A percentile compares a stretch with the other conserved stretches of the same genome.
Conservation (phyloP, 53 echinoderm and acorn worm genomes). For the Antedon mediterranea region DNA sequence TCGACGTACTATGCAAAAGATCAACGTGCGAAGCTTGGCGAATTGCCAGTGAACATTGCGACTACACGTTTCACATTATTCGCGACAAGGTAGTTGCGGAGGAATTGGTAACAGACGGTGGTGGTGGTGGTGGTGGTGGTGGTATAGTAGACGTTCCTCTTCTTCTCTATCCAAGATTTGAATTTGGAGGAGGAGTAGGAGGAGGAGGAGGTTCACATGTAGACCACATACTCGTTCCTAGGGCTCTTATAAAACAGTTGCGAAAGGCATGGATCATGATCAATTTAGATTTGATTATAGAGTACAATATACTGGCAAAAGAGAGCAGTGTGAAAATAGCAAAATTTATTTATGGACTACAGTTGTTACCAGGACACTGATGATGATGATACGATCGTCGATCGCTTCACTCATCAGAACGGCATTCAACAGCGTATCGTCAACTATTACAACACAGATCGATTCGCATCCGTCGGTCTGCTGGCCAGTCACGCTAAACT, state of each 20-base stretch:
- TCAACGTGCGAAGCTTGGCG: not conserved
- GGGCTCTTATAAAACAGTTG: not conserved
- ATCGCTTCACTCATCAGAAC: no score
- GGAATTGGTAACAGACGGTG: not conserved
- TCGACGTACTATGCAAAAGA: not conserved
- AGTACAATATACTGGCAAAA: not conserved
- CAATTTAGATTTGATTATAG: not conserved
- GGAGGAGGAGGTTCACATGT: not conserved
- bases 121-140: no score
- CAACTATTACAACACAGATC: no score
- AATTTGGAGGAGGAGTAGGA: not conserved
- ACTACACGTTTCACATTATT: not conserved
- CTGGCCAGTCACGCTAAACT: not conserved
- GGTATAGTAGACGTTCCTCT: not conserved
- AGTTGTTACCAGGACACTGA: not conserved
- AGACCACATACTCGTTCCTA: not conserved
- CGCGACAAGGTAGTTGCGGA: not conserved
- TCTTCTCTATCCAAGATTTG: not conserved
- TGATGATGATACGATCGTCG: not conserved
- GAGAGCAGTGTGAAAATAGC: not conserved
- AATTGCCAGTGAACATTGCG: not conserved
- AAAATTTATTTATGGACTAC: not conserved
- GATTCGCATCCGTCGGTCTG: not conserved
- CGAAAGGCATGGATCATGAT: not conserved
- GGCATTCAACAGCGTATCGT: no score